Conservation (phyloP, 2,888 invertebrate genomes). For the Athalia cordata region DNA sequence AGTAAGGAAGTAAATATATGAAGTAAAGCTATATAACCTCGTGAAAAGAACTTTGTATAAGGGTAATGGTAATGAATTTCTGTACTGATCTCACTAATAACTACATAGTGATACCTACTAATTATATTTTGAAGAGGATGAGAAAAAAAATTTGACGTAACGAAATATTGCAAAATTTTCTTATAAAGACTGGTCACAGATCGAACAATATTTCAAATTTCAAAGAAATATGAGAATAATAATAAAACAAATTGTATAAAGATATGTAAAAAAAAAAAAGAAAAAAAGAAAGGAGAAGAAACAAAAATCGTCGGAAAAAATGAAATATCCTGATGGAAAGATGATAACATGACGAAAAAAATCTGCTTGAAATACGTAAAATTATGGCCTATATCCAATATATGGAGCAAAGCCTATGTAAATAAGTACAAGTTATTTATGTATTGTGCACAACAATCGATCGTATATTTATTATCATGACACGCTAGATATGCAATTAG, state of each 20-base stretch:
- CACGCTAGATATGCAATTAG: conserved; percentile 64
- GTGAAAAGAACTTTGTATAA: conserved; percentile 68
- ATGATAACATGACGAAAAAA: conserved; percentile 54
- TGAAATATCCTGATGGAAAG: conserved; percentile 47
- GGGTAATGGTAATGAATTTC: conserved; percentile 69
- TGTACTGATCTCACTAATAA: conserved; percentile 70
- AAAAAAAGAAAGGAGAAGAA: conserved; percentile 50
- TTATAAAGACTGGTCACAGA: conserved; percentile 40
- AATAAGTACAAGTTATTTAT: conserved; percentile 65
- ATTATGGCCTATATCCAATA: conserved; percentile 63
- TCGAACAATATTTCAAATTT: conserved; percentile 40
- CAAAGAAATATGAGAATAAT: conserved; percentile 54
- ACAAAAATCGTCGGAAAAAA: conserved; percentile 42
- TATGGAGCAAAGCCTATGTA: conserved; percentile 63
- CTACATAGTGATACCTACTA: conserved; percentile 49
- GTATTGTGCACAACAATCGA: conserved; percentile 64
- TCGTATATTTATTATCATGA: conserved; percentile 69
- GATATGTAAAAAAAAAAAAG: conserved; percentile 64
- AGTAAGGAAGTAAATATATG: conserved; percentile 66
- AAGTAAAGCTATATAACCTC: conserved; percentile 61
- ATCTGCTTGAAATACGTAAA: conserved; percentile 66
- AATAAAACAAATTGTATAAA: conserved; percentile 61
- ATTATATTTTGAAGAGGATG: conserved; percentile 52
- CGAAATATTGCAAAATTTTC: conserved; percentile 54
- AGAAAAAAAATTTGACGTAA: conserved; percentile 47